phyloP scores from a whole-genome alignment of 2,797 vertebrate genomes.

The Chaetodon trifasciatus region DNA sequence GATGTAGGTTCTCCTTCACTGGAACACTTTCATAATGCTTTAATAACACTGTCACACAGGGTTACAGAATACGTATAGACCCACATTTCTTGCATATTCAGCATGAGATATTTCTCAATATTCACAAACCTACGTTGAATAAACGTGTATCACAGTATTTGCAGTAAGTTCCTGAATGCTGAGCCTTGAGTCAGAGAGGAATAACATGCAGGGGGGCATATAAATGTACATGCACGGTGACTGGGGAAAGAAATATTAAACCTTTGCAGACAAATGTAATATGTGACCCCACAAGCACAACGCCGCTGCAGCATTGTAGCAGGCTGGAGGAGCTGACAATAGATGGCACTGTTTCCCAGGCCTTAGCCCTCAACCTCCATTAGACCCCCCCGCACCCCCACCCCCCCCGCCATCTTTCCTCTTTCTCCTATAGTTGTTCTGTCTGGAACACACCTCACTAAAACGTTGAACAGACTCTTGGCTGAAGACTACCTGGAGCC shows the following conservation, averaged over 20 bases:
- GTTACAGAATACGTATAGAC: neutral
- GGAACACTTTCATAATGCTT: neutral
- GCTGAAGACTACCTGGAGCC: constrained; percentile 46
- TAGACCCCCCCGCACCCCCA: neutral
- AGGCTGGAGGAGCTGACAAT: constrained; percentile 52
- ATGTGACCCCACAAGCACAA: neutral
- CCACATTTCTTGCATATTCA: neutral
- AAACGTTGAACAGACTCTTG: constrained; percentile 65
- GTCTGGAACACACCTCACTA: constrained; percentile 54
- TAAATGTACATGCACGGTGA: neutral
- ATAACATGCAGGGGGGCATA: neutral
- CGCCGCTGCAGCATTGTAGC: neutral
- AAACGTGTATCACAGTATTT: neutral
- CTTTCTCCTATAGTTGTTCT: constrained; percentile 47
- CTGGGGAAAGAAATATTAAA: constrained; percentile 5
- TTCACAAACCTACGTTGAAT: neutral
- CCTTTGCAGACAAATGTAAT: neutral
- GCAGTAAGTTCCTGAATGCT: neutral
- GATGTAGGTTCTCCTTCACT: neutral
- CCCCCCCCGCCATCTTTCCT: neutral
- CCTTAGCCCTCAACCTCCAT: constrained; percentile 24
- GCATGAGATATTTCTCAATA: neutral
- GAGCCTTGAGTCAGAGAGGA: neutral
- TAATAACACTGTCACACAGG: neutral
- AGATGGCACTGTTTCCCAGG: constrained; percentile 84